Conservation (phyloP, 2,888 invertebrate genomes). For the Leptura quadrifasciata region DNA sequence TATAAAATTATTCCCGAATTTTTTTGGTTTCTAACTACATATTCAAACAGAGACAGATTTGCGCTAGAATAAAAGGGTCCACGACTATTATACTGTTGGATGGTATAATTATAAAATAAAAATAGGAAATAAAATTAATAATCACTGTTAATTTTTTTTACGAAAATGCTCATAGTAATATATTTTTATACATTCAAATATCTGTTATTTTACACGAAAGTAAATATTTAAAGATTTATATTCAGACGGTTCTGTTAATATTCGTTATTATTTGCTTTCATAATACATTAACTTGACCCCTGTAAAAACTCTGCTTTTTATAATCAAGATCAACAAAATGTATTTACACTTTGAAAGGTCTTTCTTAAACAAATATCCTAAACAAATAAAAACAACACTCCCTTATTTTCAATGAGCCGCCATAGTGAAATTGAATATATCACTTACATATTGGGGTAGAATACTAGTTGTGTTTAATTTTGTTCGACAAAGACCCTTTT, state of each 20-base stretch:
- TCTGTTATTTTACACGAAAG: background rate
- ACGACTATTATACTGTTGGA: too few relatives aligned
- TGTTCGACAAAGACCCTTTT: conserved; percentile 60
- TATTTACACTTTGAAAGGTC: conserved; percentile 69
- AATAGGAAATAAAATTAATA: too few relatives aligned
- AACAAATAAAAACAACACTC: conserved; percentile 69
- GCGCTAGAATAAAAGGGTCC: too few relatives aligned
- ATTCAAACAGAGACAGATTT: too few relatives aligned
- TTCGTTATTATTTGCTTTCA: conserved; percentile 38
- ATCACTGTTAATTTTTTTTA: too few relatives aligned
- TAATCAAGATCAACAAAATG: conserved; percentile 62
- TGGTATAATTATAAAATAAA: too few relatives aligned
- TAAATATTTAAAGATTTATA: background rate
- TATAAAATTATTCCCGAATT: too few relatives aligned
- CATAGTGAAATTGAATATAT: conserved; percentile 60
- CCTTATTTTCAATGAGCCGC: conserved; percentile 58
- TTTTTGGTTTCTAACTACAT: too few relatives aligned
- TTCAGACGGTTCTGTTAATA: conserved; percentile 26
- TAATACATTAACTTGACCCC: conserved; percentile 57
- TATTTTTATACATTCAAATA: background rate
- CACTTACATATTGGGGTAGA: conserved; percentile 61
- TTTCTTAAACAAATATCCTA: conserved; percentile 68
- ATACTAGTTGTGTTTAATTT: conserved; percentile 55
- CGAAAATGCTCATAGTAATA: too few relatives aligned
- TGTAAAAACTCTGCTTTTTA: conserved; percentile 59